A percentile compares a stretch with the other conserved stretches of the same genome.
Conservation (phyloP, 2,113 vertebrate species). For the Pseudonaja textilis region DNA sequence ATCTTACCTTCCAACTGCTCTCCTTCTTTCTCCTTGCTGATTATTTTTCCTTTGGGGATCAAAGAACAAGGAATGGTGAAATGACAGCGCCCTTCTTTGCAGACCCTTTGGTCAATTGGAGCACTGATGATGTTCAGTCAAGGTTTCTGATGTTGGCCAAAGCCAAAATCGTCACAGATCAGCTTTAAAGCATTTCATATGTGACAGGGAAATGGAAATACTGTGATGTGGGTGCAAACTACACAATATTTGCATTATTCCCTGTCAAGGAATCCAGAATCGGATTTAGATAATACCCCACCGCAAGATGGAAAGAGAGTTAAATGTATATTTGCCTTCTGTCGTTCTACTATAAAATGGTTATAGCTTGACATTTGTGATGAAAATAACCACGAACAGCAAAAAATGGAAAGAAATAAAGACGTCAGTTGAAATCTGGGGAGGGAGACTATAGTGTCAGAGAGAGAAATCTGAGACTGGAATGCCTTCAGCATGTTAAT, state of each 20-base stretch:
- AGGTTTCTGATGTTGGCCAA: neutral
- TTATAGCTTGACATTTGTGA: neutral
- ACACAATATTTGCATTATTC: neutral
- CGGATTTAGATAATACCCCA: neutral
- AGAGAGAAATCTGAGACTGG: neutral
- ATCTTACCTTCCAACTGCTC: neutral
- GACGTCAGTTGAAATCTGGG: neutral
- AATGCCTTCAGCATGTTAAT: neutral
- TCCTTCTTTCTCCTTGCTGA: neutral
- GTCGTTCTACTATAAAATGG: neutral
- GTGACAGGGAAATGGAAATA: neutral
- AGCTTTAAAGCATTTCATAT: neutral
- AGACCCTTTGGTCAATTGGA: neutral
- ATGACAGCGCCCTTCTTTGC: neutral
- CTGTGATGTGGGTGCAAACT: neutral
- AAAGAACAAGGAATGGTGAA: neutral
- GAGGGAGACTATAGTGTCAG: neutral
- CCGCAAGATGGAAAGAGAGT: neutral
- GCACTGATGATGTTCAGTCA: neutral
- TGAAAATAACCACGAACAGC: neutral
- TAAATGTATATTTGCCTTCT: neutral
- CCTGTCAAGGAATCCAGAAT: neutral
- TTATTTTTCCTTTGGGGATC: neutral
- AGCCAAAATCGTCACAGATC: neutral
- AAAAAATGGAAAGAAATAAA: neutral